Percentiles rank a stretch among this genome's conserved stretches.
Conservation (phyloP, 1,140 invertebrate genomes). For the Zaprionus ornatus region DNA sequence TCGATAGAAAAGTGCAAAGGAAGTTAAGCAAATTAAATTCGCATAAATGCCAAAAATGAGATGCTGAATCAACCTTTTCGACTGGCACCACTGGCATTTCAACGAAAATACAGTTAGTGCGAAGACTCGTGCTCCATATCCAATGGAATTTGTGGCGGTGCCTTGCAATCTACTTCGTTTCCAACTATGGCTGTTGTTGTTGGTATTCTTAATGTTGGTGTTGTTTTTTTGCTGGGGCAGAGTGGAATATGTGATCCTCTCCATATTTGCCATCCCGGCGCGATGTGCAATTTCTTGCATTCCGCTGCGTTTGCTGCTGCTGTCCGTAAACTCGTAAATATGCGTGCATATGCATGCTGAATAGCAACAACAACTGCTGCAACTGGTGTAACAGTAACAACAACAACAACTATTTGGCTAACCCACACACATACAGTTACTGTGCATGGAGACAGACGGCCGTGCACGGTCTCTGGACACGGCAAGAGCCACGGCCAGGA, state of each 20-base stretch:
- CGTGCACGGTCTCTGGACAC: conserved; percentile 5
- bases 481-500: neutral
- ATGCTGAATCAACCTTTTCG: conserved; percentile 1
- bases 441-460: conserved; percentile 10
- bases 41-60: neutral
- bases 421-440: neutral
- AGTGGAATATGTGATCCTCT: neutral
- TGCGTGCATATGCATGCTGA: conserved; percentile 61
- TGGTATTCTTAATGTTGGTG: neutral
- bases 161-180: neutral
- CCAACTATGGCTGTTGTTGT: neutral
- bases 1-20: neutral
- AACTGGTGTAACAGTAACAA: conserved; percentile 1
- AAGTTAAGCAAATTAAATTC: conserved; percentile 3
- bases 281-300: conserved; percentile 31
- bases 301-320: conserved; percentile 31
- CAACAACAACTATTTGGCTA: conserved; percentile 26
- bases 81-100: neutral
- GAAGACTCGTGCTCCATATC: conserved; percentile 1
- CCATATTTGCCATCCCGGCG: conserved; percentile 27
- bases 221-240: neutral
- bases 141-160: conserved; percentile 18
- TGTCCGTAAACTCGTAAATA: conserved; percentile 58
- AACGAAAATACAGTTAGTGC: conserved; percentile 1
- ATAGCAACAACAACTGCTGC: conserved; percentile 34